These are phyloP conservation scores for Caenorhabditis zanzibari DNA, from an alignment of 2,888 invertebrate genomes.

Conservation along the genomic window DNA sequence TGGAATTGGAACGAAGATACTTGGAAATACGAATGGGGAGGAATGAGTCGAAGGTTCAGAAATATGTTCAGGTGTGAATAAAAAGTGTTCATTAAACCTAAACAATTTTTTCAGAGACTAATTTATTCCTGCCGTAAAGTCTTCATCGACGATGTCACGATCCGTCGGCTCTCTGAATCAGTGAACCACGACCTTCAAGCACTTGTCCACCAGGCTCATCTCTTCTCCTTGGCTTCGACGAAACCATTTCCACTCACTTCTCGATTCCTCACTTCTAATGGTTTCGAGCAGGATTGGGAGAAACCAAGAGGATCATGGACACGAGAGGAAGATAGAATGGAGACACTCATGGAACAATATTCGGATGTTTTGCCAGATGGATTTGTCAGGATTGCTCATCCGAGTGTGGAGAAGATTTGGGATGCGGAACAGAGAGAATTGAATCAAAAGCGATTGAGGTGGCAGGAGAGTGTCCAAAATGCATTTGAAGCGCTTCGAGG, in stretches of 20 bases:
- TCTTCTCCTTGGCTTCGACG: constrained; percentile 30
- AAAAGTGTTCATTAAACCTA: not conserved
- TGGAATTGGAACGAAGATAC: constrained; percentile 1
- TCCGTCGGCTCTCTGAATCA: constrained; percentile 27
- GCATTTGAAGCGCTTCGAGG: constrained; percentile 37
- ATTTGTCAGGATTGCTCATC: not conserved
- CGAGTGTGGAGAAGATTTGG: not conserved
- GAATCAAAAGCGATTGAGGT: not conserved
- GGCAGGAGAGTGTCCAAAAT: not conserved
- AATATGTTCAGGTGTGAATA: constrained; percentile 50
- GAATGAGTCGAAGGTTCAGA: constrained; percentile 9
- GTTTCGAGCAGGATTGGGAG: constrained; percentile 47
- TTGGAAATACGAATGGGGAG: constrained; percentile 37
- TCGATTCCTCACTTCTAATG: constrained; percentile 14
- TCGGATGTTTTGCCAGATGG: constrained; percentile 13
- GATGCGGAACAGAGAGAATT: not conserved
- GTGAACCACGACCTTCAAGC: constrained; percentile 38
- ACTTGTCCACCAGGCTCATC: constrained; percentile 42
- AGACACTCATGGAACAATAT: constrained; percentile 10
- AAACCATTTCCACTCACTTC: constrained; percentile 46
- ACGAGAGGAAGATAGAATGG: constrained; percentile 1
- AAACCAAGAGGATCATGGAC: not conserved
- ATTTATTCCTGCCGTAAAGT: constrained; percentile 33
- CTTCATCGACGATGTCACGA: constrained; percentile 17
- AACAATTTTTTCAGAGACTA: constrained; percentile 27